Conservation (phyloP, 1,140 invertebrate genomes). For the Drosophila sulfurigaster region DNA sequence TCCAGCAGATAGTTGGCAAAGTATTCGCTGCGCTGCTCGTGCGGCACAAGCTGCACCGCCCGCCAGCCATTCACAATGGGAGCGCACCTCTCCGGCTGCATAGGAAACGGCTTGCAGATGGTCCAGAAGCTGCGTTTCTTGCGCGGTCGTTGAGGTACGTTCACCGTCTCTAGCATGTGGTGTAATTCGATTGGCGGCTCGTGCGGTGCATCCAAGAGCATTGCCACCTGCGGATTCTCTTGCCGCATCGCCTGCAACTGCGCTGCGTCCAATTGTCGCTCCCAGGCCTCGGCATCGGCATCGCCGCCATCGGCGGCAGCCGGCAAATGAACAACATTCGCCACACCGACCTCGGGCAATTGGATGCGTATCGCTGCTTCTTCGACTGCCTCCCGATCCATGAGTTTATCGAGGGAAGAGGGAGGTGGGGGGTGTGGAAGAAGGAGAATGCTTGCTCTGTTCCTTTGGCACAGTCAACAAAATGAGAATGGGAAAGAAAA, state of each 20-base stretch:
- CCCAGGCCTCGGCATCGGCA: constrained; percentile 6
- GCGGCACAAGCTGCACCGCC: constrained; percentile 36
- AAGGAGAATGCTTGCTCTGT: background rate
- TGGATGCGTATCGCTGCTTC: constrained; percentile 25
- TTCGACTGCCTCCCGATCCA: constrained; percentile 28
- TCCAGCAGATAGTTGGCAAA: constrained; percentile 65
- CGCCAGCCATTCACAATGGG: constrained; percentile 50
- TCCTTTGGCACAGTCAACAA: background rate
- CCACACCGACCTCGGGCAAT: constrained; percentile 18
- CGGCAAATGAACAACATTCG: constrained; percentile 23
- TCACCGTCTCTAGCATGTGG: constrained; percentile 11
- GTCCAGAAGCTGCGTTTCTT: constrained; percentile 66
- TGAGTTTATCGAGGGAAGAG: background rate
- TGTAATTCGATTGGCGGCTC: constrained; percentile 56
- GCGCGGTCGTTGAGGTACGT: constrained; percentile 32
- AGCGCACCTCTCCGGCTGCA: constrained; percentile 47
- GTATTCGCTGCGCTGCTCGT: constrained; percentile 51
- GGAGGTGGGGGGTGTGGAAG: too few species aligned
- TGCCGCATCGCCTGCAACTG: constrained; percentile 31
- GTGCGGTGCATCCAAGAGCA: constrained; percentile 54
- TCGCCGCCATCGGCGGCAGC: constrained; percentile 7
- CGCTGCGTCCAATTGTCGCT: constrained; percentile 27
- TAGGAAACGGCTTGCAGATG: constrained; percentile 35
- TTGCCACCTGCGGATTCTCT: constrained; percentile 38
- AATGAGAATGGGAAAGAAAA: background rate